phyloP scores from a whole-genome alignment of 1,140 invertebrate genomes.

The Brachionus angularis region DNA sequence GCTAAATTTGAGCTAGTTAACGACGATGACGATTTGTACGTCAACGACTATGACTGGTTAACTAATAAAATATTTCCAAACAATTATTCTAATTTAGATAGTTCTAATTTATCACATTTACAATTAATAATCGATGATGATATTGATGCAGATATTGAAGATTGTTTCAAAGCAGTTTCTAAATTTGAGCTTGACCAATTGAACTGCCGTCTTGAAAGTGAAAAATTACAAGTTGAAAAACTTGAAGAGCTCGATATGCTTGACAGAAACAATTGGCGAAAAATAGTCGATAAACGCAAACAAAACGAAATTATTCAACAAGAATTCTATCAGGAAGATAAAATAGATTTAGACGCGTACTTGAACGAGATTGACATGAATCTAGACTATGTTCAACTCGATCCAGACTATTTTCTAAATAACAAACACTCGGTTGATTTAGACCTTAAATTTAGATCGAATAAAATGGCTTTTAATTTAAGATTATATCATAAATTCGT shows the following conservation, averaged over 20 bases:
- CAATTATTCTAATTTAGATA: too few relatives aligned
- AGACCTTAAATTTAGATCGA: not conserved
- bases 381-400: not conserved
- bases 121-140: too few relatives aligned
- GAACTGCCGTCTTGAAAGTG: not conserved
- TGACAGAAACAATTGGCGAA: not conserved
- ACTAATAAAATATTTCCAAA: too few relatives aligned
- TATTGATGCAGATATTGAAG: too few relatives aligned
- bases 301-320: not conserved
- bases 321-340: not conserved
- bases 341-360: not conserved
- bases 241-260: not conserved
- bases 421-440: not conserved
- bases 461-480: slow-evolving; percentile 29
- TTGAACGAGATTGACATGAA: slow-evolving; percentile 42
- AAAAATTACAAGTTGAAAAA: not conserved
- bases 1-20: too few relatives aligned
- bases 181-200: not conserved
- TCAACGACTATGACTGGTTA: too few relatives aligned
- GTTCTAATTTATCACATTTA: too few relatives aligned
- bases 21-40: too few relatives aligned
- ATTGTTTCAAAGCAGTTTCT: not conserved
- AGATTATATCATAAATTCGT: not conserved
- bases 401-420: slow-evolving; percentile 13
- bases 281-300: not conserved